Evolutionary conservation across 1,140 invertebrate genomes (phyloP).

Genomic region (Sweltsa coloradensis): DNA sequence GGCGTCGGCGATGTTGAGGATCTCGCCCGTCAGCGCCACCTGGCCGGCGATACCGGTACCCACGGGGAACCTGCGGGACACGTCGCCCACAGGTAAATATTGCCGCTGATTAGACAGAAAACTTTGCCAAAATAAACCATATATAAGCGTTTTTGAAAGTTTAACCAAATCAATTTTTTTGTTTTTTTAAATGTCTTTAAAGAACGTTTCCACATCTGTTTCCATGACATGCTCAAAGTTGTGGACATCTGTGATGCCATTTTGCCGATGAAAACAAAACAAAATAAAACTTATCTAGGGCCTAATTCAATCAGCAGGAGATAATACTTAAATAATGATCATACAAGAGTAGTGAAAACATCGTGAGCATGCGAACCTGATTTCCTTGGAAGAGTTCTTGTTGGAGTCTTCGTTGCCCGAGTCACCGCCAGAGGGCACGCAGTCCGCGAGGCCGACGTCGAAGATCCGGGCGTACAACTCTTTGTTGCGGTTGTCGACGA

Average conservation of each 20-base stretch:
- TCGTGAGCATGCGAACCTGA: no score
- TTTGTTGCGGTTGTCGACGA: slow-evolving; percentile 53
- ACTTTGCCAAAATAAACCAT: no score
- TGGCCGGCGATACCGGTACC: slow-evolving; percentile 49
- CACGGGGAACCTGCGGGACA: slow-evolving; percentile 37
- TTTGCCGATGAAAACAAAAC: no score
- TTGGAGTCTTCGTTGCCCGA: slow-evolving; percentile 17
- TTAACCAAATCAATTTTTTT: no score
- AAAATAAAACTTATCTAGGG: no score
- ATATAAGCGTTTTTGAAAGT: no score
- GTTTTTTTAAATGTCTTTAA: background rate
- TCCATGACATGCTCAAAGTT: no score
- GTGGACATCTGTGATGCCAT: no score
- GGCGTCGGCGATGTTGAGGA: slow-evolving; percentile 65
- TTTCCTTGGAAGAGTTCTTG: slow-evolving; percentile 13
- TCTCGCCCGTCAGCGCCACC: slow-evolving; percentile 62
- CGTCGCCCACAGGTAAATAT: background rate
- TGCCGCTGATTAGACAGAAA: no score
- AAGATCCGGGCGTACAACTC: slow-evolving; percentile 75
- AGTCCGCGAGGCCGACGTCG: slow-evolving; percentile 41
- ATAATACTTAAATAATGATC: no score
- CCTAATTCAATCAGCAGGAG: no score
- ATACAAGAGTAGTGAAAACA: no score
- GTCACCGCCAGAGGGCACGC: slow-evolving; percentile 24
- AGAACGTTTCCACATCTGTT: background rate